Conservation (phyloP, 2,797 vertebrate species). For the Artibeus lituratus region DNA sequence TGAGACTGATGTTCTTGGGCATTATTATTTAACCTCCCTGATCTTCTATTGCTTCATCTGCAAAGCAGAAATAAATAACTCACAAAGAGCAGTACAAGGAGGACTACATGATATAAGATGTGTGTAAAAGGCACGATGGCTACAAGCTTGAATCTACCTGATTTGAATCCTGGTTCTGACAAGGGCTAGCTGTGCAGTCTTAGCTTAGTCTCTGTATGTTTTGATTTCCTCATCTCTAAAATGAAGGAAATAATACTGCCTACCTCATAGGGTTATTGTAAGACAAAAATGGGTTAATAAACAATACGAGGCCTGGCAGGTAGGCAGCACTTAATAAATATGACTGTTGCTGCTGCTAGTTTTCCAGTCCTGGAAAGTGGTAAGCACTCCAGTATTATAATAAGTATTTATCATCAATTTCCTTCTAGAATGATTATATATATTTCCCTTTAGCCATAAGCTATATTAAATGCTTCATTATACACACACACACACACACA, state of each 20-base stretch:
- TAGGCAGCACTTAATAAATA: not conserved
- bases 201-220: not conserved
- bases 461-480: slow-evolving; percentile 22
- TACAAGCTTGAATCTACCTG: not conserved
- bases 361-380: not conserved
- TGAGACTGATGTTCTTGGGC: not conserved
- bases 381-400: not conserved
- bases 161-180: not conserved
- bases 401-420: not conserved
- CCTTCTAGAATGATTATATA: not conserved
- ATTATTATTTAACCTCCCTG: not conserved
- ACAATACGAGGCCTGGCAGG: not conserved
- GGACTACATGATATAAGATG: not conserved
- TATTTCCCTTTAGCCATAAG: slow-evolving; percentile 5
- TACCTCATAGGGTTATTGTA: not conserved
- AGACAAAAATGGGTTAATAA: not conserved
- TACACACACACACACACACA: no score
- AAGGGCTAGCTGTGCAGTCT: not conserved
- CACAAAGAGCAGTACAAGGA: not conserved
- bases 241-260: not conserved
- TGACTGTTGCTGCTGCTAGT: not conserved
- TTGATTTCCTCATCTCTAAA: not conserved
- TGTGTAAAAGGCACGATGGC: not conserved
- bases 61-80: not conserved
- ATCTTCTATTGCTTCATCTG: not conserved